phyloP scores from a whole-genome alignment of 2,113 vertebrate species.

The Hassar affinis region DNA sequence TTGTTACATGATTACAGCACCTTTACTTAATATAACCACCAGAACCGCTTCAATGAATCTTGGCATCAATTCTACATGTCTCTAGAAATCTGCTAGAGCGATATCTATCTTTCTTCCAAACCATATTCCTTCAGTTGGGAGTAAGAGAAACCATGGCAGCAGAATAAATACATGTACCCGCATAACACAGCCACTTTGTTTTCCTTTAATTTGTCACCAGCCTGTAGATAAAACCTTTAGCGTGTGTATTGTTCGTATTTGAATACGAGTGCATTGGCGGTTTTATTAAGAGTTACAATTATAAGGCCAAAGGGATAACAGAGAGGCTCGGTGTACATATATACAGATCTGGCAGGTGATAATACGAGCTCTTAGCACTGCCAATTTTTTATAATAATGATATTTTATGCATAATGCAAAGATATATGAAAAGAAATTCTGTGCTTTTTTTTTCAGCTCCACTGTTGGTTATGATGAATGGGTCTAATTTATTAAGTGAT shows the following conservation, averaged over 20 bases:
- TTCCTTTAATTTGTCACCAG: background rate
- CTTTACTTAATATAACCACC: background rate
- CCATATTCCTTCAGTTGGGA: no score
- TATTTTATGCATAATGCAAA: no score
- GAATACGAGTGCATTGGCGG: no score
- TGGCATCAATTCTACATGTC: no score
- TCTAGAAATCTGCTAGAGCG: no score
- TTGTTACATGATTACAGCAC: background rate
- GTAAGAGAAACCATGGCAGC: no score
- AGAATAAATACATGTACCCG: no score
- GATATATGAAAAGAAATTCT: background rate
- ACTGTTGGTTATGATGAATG: background rate
- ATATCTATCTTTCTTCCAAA: no score
- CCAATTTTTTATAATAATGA: no score
- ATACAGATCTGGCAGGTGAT: background rate
- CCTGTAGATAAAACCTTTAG: background rate
- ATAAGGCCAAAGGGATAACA: background rate
- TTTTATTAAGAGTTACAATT: background rate
- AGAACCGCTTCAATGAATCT: background rate
- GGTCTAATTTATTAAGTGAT: background rate
- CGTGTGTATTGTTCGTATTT: background rate
- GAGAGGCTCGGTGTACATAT: background rate
- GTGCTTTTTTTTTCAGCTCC: background rate
- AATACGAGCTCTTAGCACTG: background rate
- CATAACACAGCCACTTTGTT: background rate